Evolutionary conservation across 2,797 vertebrate species (phyloP), one percentile per base, ranked within the genome.

Genomic region (Falco naumanni): DNA sequence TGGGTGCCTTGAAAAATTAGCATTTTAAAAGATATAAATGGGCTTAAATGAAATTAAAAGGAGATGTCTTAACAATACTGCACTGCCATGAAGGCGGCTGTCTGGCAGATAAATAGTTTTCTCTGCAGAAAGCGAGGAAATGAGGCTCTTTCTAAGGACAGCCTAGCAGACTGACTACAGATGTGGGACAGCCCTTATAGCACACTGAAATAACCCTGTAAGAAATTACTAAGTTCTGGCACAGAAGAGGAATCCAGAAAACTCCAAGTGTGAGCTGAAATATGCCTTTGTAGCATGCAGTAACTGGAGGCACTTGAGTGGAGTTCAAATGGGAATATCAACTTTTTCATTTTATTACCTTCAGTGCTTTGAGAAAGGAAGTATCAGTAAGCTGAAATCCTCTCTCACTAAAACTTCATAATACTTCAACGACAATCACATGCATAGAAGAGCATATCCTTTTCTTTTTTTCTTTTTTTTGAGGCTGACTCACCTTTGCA

Each of bases 1-100:
- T 0, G 11, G 31, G 31, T 93, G 43, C 37, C 74, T 96, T 50
- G 56, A 86, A 90, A 41, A 37, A 84, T 95, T 94, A 89, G 54
- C 51, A 91, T 83, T 95, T 96, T 79, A 66, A 94, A 84, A 91
- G 74, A 77, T 51, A 48, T 74, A 29, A 85, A 88, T 94, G 65
- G 13, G 16, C 72, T 88, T 68, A 93, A 92, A 92, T 66, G 59
- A 95, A 92, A 95, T 95, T 89, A 89, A 95, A 96, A 56, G 51
- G 84, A 94, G 37, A 87, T 65, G 25, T 81, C 84, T 90, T 91
- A 94, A 90, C 75, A 95, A 76, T 54, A 66, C 34, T 21, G 18
- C 14, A 19, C 16, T 21, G 71, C 24, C 64, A 53, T 19, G 39
- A 96, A 94, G 31, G 41, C 8, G 5, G 28, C 29, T 65, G 41